These are phyloP conservation scores for Dicerorhinus sumatrensis DNA, from an alignment of 2,113 vertebrate species.

Conservation along the genomic window DNA sequence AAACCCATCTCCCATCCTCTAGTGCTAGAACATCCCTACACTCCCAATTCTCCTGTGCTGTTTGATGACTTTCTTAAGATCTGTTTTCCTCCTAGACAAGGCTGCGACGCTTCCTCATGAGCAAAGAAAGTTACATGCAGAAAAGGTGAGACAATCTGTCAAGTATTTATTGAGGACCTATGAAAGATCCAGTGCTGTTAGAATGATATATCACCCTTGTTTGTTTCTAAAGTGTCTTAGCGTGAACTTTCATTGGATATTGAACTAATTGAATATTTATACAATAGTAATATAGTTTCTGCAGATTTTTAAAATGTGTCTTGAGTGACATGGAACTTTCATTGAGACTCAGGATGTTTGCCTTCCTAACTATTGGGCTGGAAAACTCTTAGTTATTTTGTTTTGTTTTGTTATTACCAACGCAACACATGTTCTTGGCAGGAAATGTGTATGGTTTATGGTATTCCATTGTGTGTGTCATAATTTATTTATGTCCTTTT, in stretches of 20 bases:
- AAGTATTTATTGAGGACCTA: constrained; percentile 7
- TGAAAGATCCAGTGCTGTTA: not conserved
- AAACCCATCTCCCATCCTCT: not conserved
- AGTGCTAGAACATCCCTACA: not conserved
- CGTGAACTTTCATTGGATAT: not conserved
- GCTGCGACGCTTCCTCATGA: constrained; percentile 96
- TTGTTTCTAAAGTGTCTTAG: not conserved
- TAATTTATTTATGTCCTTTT: constrained; percentile 7
- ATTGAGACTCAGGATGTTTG: not conserved
- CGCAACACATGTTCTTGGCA: not conserved
- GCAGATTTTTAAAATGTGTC: not conserved
- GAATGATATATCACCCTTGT: not conserved
- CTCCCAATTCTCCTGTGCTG: not conserved
- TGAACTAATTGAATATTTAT: not conserved
- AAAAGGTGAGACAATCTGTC: constrained; percentile 92
- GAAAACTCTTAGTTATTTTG: not conserved
- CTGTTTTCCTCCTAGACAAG: constrained; percentile 90
- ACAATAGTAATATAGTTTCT: not conserved
- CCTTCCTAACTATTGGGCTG: not conserved
- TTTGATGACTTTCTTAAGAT: constrained; percentile 66
- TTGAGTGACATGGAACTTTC: not conserved
- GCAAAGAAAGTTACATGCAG: constrained; percentile 97
- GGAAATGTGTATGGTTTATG: not conserved
- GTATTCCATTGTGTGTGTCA: not conserved
- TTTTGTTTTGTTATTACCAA: constrained; percentile 34